Base-by-base conservation (phyloP, 2,888 invertebrate genomes). In the Liopterus haemorrhoidalis region DNA sequence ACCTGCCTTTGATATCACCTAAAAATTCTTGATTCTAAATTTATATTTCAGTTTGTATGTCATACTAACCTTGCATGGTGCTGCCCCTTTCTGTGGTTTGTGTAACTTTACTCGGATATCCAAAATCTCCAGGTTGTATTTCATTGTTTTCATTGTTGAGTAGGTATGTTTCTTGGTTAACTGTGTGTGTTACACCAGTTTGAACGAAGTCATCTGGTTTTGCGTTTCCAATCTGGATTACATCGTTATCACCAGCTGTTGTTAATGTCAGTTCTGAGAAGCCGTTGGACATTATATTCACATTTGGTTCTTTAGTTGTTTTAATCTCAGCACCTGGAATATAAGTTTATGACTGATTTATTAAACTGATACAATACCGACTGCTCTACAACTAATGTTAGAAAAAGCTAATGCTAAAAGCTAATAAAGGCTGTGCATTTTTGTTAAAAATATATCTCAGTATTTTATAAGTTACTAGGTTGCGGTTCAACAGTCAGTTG, bases 131-230 rank as follows among this genome's bases (percentile, higher is more conserved):
- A 1, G 64, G 58, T 46, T 59, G 59, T 27, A 68, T 67, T 12
- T 63, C 66, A 48, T 74, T 74, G 48, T 72, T 69, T 0, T 75
- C 76, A 20, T 74, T 68, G 52, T 79, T 74, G 2, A 80, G 63
- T 0, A 83, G 59, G 41, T 80, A 71, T 0, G 83, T 78, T 46
- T 83, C 83, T 8, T 81, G 77, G 1, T 72, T 55, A 4, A 60
- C 54, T 1, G 63, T 59, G 55, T 68, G 64, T n/a, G 66, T 65
- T 2, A 67, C 59, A 19, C 67, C 66, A 1, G 63, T 54, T 3
- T 62, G 59, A 11, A 57, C 54, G 48, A 66, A 66, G 19, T 58
- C 54, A 32, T 55, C 49, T 43, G 57, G 57, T 9, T 57, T 57
- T 19, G 52, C 51, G 14, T 49, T 51, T 28, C 53, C 53, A 4